Evolutionary conservation across 1,140 invertebrate species (phyloP).

Genomic region (Archegozetes longisetosus): DNA sequence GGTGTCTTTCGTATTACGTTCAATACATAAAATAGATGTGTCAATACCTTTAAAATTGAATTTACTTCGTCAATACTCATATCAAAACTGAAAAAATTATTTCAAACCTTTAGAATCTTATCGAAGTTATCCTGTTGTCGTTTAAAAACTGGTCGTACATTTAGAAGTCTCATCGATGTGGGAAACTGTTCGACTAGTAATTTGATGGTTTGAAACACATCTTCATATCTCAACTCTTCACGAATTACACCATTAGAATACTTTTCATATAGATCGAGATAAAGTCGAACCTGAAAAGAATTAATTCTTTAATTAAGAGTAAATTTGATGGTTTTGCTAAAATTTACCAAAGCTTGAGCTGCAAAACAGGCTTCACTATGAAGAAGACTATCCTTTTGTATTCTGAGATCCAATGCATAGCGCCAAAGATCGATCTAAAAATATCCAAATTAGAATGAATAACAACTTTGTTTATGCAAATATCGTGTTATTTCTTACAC

Average conservation of each 20-base stretch:
- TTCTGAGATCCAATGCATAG: slow-evolving; percentile 55
- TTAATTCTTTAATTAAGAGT: background rate
- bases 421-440: slow-evolving; percentile 55
- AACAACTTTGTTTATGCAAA: background rate
- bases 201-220: slow-evolving; percentile 38
- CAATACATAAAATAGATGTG: slow-evolving; percentile 60
- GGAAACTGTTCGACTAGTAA: slow-evolving; percentile 24
- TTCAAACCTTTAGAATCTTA: slow-evolving; percentile 35
- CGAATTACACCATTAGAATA: slow-evolving; percentile 35
- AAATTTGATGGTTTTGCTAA: background rate
- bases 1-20: slow-evolving; percentile 40
- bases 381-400: slow-evolving; percentile 52
- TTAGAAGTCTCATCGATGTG: slow-evolving; percentile 34
- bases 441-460: background rate
- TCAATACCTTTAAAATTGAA: slow-evolving; percentile 29
- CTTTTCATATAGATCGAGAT: slow-evolving; percentile 56
- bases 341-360: slow-evolving; percentile 42
- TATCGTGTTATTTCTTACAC: slow-evolving; percentile 25
- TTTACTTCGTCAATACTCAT: background rate
- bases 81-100: too few relatives aligned
- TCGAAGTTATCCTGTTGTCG: slow-evolving; percentile 66
- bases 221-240: slow-evolving; percentile 44
- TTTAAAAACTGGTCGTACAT: slow-evolving; percentile 48
- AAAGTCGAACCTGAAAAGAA: slow-evolving; percentile 34
- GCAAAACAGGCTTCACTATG: slow-evolving; percentile 60